Evolutionary conservation across 2,888 invertebrate species (phyloP).

Genomic region (Cactoblastis cactorum): DNA sequence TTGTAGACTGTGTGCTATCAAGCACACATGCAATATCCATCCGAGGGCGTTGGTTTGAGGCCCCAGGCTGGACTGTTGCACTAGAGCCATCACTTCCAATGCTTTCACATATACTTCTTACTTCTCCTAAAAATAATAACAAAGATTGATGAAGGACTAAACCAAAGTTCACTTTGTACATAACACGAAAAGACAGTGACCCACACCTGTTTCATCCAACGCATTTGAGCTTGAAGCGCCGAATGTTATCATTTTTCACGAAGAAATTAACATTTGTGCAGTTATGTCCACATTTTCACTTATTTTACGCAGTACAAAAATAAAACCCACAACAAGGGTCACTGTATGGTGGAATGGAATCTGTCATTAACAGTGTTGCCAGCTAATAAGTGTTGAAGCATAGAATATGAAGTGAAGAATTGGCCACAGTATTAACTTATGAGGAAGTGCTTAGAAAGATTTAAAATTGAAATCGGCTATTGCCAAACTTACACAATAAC

Average conservation of each 20-base stretch:
- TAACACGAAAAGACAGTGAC: slow-evolving; percentile 34
- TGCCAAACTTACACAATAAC: too few species aligned
- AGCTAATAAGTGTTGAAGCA: not conserved
- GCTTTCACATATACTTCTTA: slow-evolving; percentile 75
- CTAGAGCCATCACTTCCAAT: slow-evolving; percentile 76
- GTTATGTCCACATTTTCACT: slow-evolving; percentile 47
- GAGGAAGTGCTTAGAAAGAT: too few species aligned
- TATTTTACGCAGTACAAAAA: slow-evolving; percentile 47
- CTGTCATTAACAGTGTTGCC: not conserved
- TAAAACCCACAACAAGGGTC: slow-evolving; percentile 45
- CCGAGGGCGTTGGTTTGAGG: slow-evolving; percentile 75
- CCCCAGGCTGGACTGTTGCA: slow-evolving; percentile 67
- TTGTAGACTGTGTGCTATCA: slow-evolving; percentile 86
- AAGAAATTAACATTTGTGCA: slow-evolving; percentile 60
- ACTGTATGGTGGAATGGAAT: not conserved
- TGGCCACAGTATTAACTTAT: too few species aligned
- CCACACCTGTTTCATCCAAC: slow-evolving; percentile 65
- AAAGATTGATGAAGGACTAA: slow-evolving; percentile 27
- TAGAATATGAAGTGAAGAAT: too few species aligned
- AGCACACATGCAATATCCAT: slow-evolving; percentile 95
- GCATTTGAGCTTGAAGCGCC: slow-evolving; percentile 61
- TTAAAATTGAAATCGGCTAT: too few species aligned
- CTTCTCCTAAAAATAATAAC: slow-evolving; percentile 54
- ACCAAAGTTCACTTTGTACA: slow-evolving; percentile 32
- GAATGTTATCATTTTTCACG: slow-evolving; percentile 72